Evolutionary conservation across 1,140 invertebrate species (phyloP).

Genomic region (Archivesica marissinica): DNA sequence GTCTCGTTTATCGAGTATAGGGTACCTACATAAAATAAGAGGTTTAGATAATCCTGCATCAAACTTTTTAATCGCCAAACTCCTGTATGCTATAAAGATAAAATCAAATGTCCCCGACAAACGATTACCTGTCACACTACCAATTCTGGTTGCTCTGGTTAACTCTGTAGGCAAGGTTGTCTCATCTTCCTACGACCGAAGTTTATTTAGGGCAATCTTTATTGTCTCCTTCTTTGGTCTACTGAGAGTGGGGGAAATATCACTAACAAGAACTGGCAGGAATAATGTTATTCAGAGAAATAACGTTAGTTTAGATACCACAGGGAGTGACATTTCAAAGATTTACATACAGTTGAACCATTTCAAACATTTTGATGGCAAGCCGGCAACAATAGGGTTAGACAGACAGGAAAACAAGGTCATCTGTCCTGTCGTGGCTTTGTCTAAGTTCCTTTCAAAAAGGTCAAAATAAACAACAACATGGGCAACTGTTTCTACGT

Average conservation of each 20-base stretch:
- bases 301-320: background rate
- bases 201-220: background rate
- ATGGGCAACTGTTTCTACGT: background rate
- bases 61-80: conserved; percentile 17
- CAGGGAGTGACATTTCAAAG: background rate
- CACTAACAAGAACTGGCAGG: background rate
- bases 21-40: conserved; percentile 26
- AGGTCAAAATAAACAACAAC: too few relatives aligned
- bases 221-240: background rate
- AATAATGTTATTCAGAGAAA: background rate
- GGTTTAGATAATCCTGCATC: background rate
- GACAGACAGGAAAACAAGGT: background rate
- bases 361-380: conserved; percentile 6
- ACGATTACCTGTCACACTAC: conserved; percentile 2
- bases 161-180: background rate
- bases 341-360: background rate
- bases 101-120: background rate
- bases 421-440: background rate
- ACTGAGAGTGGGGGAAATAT: conserved; percentile 3
- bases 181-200: background rate
- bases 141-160: too few relatives aligned
- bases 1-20: background rate
- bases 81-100: background rate
- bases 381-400: background rate
- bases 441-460: background rate